A percentile compares a stretch with the other conserved stretches of the same genome.
Conservation (phyloP, 2,113 vertebrate genomes). For the Microtus montanus region DNA sequence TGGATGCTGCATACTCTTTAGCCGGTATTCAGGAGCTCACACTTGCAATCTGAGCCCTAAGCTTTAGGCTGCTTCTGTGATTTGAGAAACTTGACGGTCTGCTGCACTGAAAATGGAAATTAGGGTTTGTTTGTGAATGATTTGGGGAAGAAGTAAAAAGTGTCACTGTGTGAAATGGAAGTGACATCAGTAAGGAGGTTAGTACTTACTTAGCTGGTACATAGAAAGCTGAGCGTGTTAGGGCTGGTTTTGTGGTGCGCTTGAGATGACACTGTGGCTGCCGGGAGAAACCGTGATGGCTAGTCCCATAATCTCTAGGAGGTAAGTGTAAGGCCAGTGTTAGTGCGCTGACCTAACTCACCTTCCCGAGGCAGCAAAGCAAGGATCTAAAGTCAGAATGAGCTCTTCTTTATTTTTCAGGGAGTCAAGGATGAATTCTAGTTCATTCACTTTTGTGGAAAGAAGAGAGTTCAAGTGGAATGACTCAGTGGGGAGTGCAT, state of each 20-base stretch:
- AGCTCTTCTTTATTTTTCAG: constrained; percentile 42
- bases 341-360: constrained; percentile 5
- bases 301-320: neutral
- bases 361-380: constrained; percentile 41
- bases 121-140: neutral
- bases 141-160: constrained; percentile 28
- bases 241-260: constrained; percentile 7
- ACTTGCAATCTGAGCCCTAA: constrained; percentile 43
- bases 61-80: neutral
- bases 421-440: constrained; percentile 53
- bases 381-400: constrained; percentile 50
- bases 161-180: neutral
- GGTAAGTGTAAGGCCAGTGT: constrained; percentile 20
- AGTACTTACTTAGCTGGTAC: neutral
- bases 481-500: constrained; percentile 26
- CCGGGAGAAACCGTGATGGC: neutral
- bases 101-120: constrained; percentile 35
- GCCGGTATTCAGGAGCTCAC: neutral
- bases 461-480: constrained; percentile 35
- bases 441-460: constrained; percentile 55
- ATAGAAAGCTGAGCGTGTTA: neutral
- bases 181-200: neutral
- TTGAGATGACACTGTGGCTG: neutral
- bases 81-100: constrained; percentile 16
- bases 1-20: neutral